phyloP scores from a whole-genome alignment of 2,113 vertebrate species.

The Myotis brandtii region DNA sequence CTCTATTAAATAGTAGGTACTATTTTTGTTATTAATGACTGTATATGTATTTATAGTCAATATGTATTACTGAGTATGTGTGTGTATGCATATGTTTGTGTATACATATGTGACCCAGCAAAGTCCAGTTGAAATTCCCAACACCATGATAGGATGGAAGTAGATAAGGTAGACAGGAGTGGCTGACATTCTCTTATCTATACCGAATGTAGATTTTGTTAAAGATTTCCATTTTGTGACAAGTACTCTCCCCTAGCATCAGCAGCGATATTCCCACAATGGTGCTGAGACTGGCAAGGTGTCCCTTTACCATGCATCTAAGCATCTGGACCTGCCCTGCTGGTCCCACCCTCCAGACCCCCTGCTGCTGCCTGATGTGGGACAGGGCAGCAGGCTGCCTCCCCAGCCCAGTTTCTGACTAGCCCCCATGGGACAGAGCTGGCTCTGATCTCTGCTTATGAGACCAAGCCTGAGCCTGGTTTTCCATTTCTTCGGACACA shows the following conservation, averaged over 20 bases:
- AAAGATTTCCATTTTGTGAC: neutral
- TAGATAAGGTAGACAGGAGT: neutral
- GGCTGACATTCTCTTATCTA: neutral
- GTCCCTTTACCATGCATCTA: neutral
- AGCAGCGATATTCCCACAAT: neutral
- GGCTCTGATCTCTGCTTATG: neutral
- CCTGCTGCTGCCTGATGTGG: neutral
- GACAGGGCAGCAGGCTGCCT: neutral
- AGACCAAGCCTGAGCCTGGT: neutral
- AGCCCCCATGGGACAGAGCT: neutral
- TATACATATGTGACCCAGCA: neutral
- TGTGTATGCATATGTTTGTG: too few species aligned
- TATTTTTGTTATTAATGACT: neutral
- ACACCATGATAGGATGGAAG: neutral
- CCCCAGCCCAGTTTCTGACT: neutral
- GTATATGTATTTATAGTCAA: neutral
- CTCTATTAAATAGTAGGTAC: neutral
- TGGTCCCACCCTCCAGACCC: neutral
- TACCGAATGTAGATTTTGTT: neutral
- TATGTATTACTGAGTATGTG: neutral
- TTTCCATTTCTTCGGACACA: constrained; percentile 49
- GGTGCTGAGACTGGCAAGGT: neutral
- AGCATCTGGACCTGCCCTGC: neutral
- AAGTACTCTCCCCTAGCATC: neutral
- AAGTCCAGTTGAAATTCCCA: constrained; percentile 8